A percentile compares a stretch with the other conserved stretches of the same genome.
phyloP scores from a whole-genome alignment of 2,888 invertebrate species.

The Volucella inflata region DNA sequence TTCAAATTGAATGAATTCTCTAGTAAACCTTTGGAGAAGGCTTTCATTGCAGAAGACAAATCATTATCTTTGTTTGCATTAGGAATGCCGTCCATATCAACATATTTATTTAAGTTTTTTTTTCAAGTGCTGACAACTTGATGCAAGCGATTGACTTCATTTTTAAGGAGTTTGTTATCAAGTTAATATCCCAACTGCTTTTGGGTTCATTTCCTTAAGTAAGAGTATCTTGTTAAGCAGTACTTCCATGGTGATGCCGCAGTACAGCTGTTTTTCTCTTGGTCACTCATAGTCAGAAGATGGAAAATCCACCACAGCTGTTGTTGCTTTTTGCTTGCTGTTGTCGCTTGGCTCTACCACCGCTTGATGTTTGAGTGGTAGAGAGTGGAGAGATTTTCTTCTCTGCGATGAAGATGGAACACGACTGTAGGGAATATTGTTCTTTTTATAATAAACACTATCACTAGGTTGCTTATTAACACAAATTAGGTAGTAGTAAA shows the following conservation, averaged over 20 bases:
- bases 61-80: neutral
- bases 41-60: neutral
- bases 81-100: neutral
- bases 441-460: too few species aligned
- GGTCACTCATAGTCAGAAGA: neutral
- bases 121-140: neutral
- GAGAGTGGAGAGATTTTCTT: too few species aligned
- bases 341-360: neutral
- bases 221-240: neutral
- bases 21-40: neutral
- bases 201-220: neutral
- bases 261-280: neutral
- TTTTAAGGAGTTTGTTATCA: neutral
- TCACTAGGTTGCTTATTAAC: too few species aligned
- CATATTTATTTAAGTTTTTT: neutral
- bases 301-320: neutral
- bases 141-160: neutral
- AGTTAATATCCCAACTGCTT: neutral
- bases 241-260: neutral
- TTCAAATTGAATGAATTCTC: too few species aligned
- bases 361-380: too few species aligned
- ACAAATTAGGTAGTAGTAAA: too few species aligned
- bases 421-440: too few species aligned
- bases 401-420: too few species aligned
- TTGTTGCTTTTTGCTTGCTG: neutral